These are phyloP conservation scores for Acrocephalus arundinaceus DNA, from an alignment of 2,113 vertebrate species.

Conservation along the genomic window DNA sequence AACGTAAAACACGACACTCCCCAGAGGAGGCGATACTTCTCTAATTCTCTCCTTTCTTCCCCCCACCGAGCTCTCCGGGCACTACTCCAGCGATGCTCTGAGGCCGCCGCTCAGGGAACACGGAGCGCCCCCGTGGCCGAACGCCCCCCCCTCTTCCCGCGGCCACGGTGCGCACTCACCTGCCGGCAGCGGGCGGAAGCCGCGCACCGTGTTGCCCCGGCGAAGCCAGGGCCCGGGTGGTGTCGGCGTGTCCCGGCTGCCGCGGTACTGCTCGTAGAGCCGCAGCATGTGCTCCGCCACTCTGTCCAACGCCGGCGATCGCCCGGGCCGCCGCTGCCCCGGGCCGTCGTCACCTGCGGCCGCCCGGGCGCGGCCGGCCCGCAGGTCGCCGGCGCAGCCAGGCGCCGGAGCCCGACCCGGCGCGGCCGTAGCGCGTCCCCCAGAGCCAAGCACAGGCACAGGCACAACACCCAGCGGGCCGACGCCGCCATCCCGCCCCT, in stretches of 20 bases:
- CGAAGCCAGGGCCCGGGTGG: not conserved
- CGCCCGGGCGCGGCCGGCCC: not conserved
- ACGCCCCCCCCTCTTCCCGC: not conserved
- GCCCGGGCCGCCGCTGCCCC: not conserved
- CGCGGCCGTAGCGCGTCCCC: slow-evolving; percentile 66
- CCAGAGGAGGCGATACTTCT: not conserved
- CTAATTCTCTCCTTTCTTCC: not conserved
- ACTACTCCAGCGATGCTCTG: not conserved
- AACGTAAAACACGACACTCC: fast-evolving
- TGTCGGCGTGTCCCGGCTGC: not conserved
- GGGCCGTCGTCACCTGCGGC: not conserved
- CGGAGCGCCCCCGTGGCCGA: not conserved
- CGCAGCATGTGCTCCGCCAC: slow-evolving; percentile 91
- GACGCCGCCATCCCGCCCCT: slow-evolving; percentile 74
- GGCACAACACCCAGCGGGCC: slow-evolving; percentile 62
- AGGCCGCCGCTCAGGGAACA: too few relatives aligned
- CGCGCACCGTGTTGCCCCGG: slow-evolving; percentile 89
- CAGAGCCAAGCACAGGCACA: slow-evolving; percentile 76
- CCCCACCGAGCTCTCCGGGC: fast-evolving
- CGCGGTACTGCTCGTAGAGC: slow-evolving; percentile 86
- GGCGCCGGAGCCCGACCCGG: slow-evolving; percentile 6
- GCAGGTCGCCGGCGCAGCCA: not conserved
- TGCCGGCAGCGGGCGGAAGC: slow-evolving; percentile 70
- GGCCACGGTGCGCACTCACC: slow-evolving; percentile 48
- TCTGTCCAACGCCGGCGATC: slow-evolving; percentile 69